A percentile compares a stretch with the other conserved stretches of the same genome.
Evolutionary conservation across 1,140 invertebrate genomes (phyloP).

Genomic region (Antheraea mylitta): DNA sequence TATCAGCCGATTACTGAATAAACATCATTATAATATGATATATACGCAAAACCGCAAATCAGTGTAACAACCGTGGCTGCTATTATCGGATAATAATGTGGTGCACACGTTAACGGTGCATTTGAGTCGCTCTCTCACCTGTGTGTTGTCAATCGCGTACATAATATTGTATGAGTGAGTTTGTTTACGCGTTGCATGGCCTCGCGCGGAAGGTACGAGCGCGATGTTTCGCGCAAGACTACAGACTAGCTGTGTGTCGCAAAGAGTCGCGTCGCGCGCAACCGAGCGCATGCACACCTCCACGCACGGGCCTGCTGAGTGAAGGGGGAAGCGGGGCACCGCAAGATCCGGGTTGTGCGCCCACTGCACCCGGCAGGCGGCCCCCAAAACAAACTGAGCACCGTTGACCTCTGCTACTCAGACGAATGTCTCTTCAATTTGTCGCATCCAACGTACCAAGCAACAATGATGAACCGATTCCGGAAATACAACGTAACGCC

Average conservation of each 20-base stretch:
- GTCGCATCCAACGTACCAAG: slow-evolving; percentile 31
- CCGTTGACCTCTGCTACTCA: slow-evolving; percentile 58
- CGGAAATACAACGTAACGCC: background rate
- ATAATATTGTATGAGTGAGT: slow-evolving; percentile 58
- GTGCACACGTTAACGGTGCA: slow-evolving; percentile 21
- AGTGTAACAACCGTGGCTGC: slow-evolving; percentile 34
- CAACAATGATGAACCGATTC: background rate
- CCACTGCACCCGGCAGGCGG: slow-evolving; percentile 63
- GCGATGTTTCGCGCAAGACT: slow-evolving; percentile 42
- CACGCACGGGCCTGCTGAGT: slow-evolving; percentile 59
- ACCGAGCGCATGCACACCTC: slow-evolving; percentile 54
- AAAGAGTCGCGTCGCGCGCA: background rate
- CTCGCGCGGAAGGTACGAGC: slow-evolving; percentile 49
- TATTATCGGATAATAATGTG: slow-evolving; percentile 9
- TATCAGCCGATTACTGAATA: slow-evolving; percentile 57
- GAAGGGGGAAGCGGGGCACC: slow-evolving; percentile 72
- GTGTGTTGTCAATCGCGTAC: slow-evolving; percentile 71
- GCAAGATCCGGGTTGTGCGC: slow-evolving; percentile 72
- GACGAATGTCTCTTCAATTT: slow-evolving; percentile 34
- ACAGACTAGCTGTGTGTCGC: slow-evolving; percentile 26
- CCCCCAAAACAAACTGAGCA: slow-evolving; percentile 63
- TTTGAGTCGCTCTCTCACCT: slow-evolving; percentile 64
- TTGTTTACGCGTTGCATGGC: slow-evolving; percentile 46
- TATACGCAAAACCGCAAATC: slow-evolving; percentile 35
- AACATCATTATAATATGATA: slow-evolving; percentile 54